These are phyloP conservation scores for Psilopsiagon aurifrons DNA, from an alignment of 2,113 vertebrate species.

Conservation along the genomic window DNA sequence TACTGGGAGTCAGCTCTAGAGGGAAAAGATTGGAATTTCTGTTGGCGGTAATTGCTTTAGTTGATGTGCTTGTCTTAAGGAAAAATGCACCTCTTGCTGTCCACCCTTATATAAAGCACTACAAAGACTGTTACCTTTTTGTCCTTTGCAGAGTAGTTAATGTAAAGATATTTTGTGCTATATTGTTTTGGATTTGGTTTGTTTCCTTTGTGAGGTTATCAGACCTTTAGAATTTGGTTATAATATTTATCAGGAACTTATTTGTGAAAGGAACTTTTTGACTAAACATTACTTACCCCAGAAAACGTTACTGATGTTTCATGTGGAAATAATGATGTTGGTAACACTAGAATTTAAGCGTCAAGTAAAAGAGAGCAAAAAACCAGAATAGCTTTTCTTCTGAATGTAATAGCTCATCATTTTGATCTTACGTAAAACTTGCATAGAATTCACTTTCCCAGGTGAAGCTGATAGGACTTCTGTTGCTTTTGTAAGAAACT, in stretches of 20 bases:
- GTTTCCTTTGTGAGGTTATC: neutral
- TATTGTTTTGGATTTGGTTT: neutral
- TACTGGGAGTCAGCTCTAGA: neutral
- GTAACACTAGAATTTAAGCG: neutral
- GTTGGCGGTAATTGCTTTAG: neutral
- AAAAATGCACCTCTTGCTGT: neutral
- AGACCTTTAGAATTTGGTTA: neutral
- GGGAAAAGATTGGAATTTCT: neutral
- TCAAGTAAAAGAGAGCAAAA: neutral
- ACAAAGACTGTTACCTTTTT: neutral
- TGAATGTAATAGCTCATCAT: neutral
- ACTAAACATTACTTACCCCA: neutral
- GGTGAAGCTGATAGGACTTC: neutral
- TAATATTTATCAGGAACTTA: neutral
- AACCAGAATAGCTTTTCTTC: neutral
- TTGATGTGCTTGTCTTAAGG: neutral
- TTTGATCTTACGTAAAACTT: neutral
- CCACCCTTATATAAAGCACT: neutral
- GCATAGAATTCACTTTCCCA: neutral
- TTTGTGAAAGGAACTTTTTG: neutral
- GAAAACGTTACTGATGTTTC: neutral
- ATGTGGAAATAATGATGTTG: neutral
- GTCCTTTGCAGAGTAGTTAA: neutral
- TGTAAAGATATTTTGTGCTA: neutral
- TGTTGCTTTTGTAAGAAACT: neutral